Percentiles rank a stretch among this genome's conserved stretches.
These are phyloP conservation scores for Alca torda DNA, from an alignment of 2,797 vertebrate genomes.

Conservation along the genomic window DNA sequence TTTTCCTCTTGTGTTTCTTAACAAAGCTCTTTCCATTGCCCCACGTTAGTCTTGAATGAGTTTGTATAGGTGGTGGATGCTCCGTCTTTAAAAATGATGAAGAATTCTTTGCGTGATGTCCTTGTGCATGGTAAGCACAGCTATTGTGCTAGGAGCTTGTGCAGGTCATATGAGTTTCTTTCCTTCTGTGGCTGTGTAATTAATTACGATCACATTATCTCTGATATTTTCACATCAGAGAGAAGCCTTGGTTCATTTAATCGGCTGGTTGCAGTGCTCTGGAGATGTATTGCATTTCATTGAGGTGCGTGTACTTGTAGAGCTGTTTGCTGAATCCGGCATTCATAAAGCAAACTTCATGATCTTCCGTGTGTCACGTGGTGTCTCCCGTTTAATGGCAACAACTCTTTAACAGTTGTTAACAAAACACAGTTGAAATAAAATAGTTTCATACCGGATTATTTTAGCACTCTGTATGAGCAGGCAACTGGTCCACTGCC, in stretches of 20 bases:
- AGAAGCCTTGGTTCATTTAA: not conserved
- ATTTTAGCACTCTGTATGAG: not conserved
- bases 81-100: fast-evolving
- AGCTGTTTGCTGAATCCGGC: not conserved
- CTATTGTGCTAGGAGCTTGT: not conserved
- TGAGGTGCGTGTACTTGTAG: not conserved
- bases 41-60: not conserved
- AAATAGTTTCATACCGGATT: not conserved
- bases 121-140: fast-evolving
- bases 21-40: not conserved
- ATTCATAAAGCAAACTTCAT: not conserved
- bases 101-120: not conserved
- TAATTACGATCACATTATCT: not conserved
- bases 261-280: not conserved
- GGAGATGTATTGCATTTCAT: not conserved
- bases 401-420: not conserved
- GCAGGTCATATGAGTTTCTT: not conserved
- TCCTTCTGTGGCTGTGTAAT: not conserved
- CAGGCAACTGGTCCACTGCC: not conserved
- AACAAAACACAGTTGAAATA: not conserved
- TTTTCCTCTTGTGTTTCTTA: not conserved
- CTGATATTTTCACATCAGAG: fast-evolving
- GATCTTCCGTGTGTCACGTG: not conserved
- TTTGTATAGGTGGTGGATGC: not conserved
- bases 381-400: not conserved